Evolutionary conservation across 2,113 vertebrate species (phyloP).

Genomic region (Spilogale gracilis): DNA sequence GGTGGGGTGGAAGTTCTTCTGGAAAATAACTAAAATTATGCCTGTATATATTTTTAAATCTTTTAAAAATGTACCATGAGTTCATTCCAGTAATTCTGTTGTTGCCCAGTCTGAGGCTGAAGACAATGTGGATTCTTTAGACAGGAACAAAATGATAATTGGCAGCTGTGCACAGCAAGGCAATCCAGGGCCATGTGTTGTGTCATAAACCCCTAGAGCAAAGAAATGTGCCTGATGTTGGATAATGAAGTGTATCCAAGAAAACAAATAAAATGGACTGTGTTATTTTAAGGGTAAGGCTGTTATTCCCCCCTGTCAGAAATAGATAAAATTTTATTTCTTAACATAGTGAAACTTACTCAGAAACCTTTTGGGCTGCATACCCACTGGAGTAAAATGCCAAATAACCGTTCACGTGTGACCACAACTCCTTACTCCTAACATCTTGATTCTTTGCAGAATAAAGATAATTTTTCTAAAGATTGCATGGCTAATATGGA

Average conservation of each 20-base stretch:
- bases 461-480: constrained; percentile 8
- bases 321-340: constrained; percentile 50
- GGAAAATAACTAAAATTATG: constrained; percentile 32
- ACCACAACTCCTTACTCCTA: not conserved
- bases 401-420: not conserved
- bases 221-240: constrained; percentile 60
- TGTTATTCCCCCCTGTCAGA: not conserved
- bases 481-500: not conserved
- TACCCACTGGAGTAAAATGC: not conserved
- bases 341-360: constrained; percentile 9
- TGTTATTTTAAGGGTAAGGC: constrained; percentile 41
- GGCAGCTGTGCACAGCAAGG: constrained; percentile 67
- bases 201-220: constrained; percentile 45
- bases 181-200: not conserved
- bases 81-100: constrained; percentile 78
- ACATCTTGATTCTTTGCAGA: not conserved
- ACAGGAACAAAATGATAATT: constrained; percentile 74
- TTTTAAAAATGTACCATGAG: constrained; percentile 78
- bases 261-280: constrained; percentile 54
- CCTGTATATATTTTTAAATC: constrained; percentile 64
- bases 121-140: constrained; percentile 76
- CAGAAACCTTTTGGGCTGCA: not conserved
- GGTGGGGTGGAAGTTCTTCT: not conserved
- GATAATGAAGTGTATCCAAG: constrained; percentile 69
- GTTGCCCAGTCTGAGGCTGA: constrained; percentile 79